A percentile compares a stretch with the other conserved stretches of the same genome.
Evolutionary conservation across 2,797 vertebrate genomes (phyloP).

Genomic region (Leucoraja ocellata): DNA sequence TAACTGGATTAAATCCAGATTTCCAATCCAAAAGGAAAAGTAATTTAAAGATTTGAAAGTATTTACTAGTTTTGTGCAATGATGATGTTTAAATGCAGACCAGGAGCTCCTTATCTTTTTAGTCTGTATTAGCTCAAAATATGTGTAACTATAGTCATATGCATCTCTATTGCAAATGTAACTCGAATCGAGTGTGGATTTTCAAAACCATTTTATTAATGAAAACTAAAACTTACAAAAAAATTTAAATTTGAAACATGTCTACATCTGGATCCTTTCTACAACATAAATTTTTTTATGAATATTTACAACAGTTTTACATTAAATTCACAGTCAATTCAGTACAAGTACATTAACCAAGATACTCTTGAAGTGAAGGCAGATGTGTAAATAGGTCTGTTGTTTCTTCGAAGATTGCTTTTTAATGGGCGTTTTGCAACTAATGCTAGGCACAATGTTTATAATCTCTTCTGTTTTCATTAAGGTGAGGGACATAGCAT

Average conservation of each 20-base stretch:
- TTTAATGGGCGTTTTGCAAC: background rate
- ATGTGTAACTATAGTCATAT: too few relatives aligned
- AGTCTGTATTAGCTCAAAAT: background rate
- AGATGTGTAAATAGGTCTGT: background rate
- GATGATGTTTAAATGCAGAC: background rate
- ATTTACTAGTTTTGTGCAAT: background rate
- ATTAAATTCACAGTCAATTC: conserved; percentile 27
- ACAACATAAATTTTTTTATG: background rate
- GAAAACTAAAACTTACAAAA: conserved; percentile 38
- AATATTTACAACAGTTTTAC: conserved; percentile 34
- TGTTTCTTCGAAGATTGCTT: background rate
- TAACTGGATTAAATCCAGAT: conserved; percentile 6
- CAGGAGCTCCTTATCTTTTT: background rate
- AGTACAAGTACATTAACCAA: background rate
- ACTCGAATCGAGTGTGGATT: background rate
- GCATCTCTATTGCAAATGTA: background rate
- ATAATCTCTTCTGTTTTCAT: background rate
- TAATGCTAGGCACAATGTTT: background rate
- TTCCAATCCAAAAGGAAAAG: background rate
- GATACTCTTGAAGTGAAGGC: background rate
- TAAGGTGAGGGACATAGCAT: background rate
- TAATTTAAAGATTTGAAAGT: background rate
- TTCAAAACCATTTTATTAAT: conserved; percentile 37
- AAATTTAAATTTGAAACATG: conserved; percentile 30
- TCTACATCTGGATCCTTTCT: conserved; percentile 25